phyloP scores from a whole-genome alignment of 2,888 invertebrate genomes.

The Baronia brevicornis region DNA sequence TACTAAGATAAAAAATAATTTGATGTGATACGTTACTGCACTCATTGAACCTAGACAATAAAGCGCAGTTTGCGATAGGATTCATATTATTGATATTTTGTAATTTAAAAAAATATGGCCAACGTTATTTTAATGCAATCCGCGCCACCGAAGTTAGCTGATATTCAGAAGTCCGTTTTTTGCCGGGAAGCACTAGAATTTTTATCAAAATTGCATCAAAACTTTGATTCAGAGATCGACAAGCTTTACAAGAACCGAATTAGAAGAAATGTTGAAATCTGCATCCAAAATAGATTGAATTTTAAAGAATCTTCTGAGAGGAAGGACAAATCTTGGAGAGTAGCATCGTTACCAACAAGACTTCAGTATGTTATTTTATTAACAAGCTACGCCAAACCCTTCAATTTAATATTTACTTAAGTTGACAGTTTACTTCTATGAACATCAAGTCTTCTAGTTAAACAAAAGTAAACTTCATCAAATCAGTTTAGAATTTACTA shows the following conservation, averaged over 20 bases:
- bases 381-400: no score
- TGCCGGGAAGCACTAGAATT: conserved; percentile 74
- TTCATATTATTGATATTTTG: not conserved
- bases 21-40: no score
- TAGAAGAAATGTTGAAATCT: conserved; percentile 42
- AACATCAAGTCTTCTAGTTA: no score
- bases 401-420: no score
- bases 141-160: conserved; percentile 69
- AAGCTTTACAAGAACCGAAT: conserved; percentile 57
- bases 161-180: conserved; percentile 72
- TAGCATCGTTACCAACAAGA: conserved; percentile 73
- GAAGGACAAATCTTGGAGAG: conserved; percentile 71
- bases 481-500: no score
- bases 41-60: no score
- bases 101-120: conserved; percentile 24
- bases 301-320: conserved; percentile 61
- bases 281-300: conserved; percentile 35
- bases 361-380: conserved; percentile 68
- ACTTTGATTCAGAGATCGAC: conserved; percentile 68
- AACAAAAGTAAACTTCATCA: no score
- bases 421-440: no score
- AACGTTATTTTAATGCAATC: conserved; percentile 59
- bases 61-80: no score
- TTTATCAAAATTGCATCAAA: conserved; percentile 62
- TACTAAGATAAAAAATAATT: no score